phyloP scores from a whole-genome alignment of 2,888 invertebrate genomes.

The Spilosoma lubricipeda region DNA sequence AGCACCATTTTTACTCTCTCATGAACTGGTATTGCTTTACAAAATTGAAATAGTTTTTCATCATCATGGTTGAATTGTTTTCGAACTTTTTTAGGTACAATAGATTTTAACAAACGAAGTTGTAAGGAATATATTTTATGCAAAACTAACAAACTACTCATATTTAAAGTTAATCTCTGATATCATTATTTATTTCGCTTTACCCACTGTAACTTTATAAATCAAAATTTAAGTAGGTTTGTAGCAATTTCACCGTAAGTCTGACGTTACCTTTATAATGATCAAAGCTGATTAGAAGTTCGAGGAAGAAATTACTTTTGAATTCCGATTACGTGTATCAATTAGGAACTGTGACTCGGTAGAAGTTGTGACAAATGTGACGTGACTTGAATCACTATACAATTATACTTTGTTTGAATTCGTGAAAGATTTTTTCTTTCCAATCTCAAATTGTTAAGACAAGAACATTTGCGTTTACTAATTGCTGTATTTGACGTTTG shows the following conservation, averaged over 20 bases:
- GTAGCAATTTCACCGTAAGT: not conserved
- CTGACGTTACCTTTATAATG: conserved; percentile 10
- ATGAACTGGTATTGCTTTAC: too few species aligned
- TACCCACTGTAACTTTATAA: not conserved
- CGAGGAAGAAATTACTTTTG: conserved; percentile 17
- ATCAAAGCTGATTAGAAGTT: conserved; percentile 33
- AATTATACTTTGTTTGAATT: conserved; percentile 4
- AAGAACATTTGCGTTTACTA: not conserved
- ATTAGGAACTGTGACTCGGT: conserved; percentile 11
- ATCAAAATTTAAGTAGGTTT: not conserved
- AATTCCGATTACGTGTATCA: conserved; percentile 24
- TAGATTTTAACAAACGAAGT: too few species aligned
- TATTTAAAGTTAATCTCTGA: not conserved
- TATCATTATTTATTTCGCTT: not conserved
- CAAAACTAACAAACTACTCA: too few species aligned
- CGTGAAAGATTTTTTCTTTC: not conserved
- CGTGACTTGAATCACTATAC: conserved; percentile 3
- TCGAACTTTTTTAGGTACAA: too few species aligned
- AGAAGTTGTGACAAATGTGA: conserved; percentile 6
- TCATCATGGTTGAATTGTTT: too few species aligned
- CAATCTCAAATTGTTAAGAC: not conserved
- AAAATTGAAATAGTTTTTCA: too few species aligned
- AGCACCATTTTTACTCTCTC: too few species aligned
- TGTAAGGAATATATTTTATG: too few species aligned
- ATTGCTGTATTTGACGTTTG: not conserved